Conservation (phyloP, 2,888 invertebrate species). For the Glaucopsyche alexis region DNA sequence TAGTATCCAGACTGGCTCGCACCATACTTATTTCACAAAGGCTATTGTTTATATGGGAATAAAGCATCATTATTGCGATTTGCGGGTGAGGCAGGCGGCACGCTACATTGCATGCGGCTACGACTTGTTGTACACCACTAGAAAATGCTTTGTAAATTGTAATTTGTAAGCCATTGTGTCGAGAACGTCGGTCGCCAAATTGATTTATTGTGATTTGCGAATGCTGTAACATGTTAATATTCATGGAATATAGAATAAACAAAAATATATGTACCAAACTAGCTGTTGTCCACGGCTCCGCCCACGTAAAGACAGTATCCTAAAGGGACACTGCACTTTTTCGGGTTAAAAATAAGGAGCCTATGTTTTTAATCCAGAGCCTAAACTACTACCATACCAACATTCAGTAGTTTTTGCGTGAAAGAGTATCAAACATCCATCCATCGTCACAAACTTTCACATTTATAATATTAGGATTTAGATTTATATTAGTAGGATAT, state of each 20-base stretch:
- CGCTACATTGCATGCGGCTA: constrained; percentile 49
- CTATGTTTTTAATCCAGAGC: too few relatives aligned
- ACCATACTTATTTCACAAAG: constrained; percentile 47
- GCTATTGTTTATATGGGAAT: constrained; percentile 65
- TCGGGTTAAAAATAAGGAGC: too few relatives aligned
- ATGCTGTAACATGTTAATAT: background rate
- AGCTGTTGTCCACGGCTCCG: too few relatives aligned
- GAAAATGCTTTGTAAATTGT: constrained; percentile 63
- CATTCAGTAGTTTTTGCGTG: too few relatives aligned
- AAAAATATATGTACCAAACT: background rate
- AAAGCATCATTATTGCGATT: constrained; percentile 35
- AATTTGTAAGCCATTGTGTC: constrained; percentile 45
- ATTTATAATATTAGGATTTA: too few relatives aligned
- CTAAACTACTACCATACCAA: too few relatives aligned
- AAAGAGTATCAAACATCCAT: too few relatives aligned
- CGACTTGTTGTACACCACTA: constrained; percentile 45
- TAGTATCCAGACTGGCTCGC: constrained; percentile 49
- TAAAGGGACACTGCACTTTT: too few relatives aligned
- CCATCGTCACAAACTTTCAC: too few relatives aligned
- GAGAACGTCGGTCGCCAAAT: background rate
- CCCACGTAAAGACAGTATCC: too few relatives aligned
- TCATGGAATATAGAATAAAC: background rate
- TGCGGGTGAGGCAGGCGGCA: constrained; percentile 35
- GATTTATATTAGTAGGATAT: too few relatives aligned
- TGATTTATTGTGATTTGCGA: background rate